Evolutionary conservation across 2,113 vertebrate genomes (phyloP).

Genomic region (Paraplagusia blochii): DNA sequence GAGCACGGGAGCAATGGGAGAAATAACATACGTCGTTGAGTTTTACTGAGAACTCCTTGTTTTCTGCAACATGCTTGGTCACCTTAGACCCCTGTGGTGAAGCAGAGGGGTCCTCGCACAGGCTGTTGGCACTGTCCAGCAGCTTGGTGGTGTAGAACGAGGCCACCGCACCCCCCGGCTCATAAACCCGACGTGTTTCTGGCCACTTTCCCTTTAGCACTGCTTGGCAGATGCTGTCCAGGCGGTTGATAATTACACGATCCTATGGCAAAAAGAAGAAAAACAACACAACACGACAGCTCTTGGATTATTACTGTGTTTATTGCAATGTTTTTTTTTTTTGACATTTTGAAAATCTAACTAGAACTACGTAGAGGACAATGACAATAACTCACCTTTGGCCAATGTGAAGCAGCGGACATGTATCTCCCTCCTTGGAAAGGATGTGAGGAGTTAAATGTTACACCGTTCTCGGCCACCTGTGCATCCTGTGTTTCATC

Average conservation of each 20-base stretch:
- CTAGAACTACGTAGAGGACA: neutral
- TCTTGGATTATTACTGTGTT: neutral
- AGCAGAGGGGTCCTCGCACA: slow-evolving; percentile 86
- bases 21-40: slow-evolving; percentile 99
- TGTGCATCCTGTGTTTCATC: slow-evolving; percentile 93
- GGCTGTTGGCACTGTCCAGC: slow-evolving; percentile 84
- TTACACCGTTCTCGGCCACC: slow-evolving; percentile 85
- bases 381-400: slow-evolving; percentile 80
- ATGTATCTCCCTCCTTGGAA: slow-evolving; percentile 91
- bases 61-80: slow-evolving; percentile 99
- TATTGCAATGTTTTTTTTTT: no score
- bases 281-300: neutral
- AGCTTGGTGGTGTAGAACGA: slow-evolving; percentile 99
- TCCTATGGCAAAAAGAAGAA: slow-evolving; percentile 73
- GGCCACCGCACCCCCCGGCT: slow-evolving; percentile 83
- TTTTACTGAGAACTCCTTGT: slow-evolving; percentile 99
- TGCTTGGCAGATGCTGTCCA: slow-evolving; percentile 97
- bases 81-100: slow-evolving; percentile 99
- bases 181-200: slow-evolving; percentile 84
- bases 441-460: slow-evolving; percentile 80
- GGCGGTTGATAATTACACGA: slow-evolving; percentile 95
- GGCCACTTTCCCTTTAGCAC: slow-evolving; percentile 98
- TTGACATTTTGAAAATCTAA: no score
- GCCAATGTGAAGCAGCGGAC: slow-evolving; percentile 95
- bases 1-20: slow-evolving; percentile 82